Conservation (phyloP, 2,797 vertebrate genomes). For the Acanthornis magna region DNA sequence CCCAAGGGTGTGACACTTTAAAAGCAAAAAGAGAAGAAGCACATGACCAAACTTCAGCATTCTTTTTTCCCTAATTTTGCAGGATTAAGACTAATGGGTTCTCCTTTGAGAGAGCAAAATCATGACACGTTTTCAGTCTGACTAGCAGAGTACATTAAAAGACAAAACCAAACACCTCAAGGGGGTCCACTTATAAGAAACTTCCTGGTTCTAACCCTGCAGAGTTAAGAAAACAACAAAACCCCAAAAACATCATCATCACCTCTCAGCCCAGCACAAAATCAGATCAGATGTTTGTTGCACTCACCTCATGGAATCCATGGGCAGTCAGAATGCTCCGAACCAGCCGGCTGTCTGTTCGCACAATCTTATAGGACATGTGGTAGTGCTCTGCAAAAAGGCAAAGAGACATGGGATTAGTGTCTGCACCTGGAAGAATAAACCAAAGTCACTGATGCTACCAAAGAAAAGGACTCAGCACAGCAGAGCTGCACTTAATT, state of each 20-base stretch:
- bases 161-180: not conserved
- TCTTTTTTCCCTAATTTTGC: not conserved
- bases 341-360: conserved; percentile 94
- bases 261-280: not conserved
- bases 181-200: not conserved
- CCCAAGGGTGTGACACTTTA: not conserved
- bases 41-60: not conserved
- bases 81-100: not conserved
- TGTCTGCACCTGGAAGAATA: not conserved
- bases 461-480: not conserved
- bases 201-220: not conserved
- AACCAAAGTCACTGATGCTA: not conserved
- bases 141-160: not conserved
- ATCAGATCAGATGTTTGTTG: not conserved
- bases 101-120: not conserved
- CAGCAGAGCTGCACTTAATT: not conserved
- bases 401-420: not conserved
- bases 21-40: not conserved
- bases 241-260: not conserved
- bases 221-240: not conserved
- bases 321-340: conserved; percentile 90
- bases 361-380: conserved; percentile 94
- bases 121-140: not conserved
- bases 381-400: conserved; percentile 83
- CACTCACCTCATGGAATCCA: conserved; percentile 91